Percentiles rank a stretch among this genome's conserved stretches.
These are phyloP conservation scores for Aplocera efformata DNA, from an alignment of 2,888 invertebrate genomes.

Conservation along the genomic window DNA sequence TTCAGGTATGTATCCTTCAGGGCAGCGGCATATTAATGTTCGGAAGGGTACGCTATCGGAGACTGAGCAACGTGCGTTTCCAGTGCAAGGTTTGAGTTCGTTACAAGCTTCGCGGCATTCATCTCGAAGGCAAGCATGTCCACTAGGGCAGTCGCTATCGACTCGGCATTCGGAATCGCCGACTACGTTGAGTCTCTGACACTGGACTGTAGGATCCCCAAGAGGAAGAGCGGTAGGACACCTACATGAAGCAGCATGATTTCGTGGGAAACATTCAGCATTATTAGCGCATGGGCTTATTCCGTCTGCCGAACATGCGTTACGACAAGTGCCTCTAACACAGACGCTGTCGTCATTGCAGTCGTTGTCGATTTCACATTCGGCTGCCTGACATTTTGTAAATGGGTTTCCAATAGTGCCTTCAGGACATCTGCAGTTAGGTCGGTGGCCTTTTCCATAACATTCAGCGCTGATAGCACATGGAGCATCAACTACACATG, in stretches of 20 bases:
- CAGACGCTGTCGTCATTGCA: constrained; percentile 89
- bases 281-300: constrained; percentile 90
- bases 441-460: constrained; percentile 88
- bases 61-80: constrained; percentile 88
- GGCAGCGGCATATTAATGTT: constrained; percentile 93
- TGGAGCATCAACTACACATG: constrained; percentile 88
- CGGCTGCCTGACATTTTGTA: constrained; percentile 86
- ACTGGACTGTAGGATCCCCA: constrained; percentile 90
- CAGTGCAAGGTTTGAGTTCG: constrained; percentile 87
- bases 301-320: constrained; percentile 86
- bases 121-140: constrained; percentile 89
- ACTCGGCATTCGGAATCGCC: constrained; percentile 85
- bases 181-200: constrained; percentile 77
- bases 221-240: constrained; percentile 89
- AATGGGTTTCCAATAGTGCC: constrained; percentile 91
- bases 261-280: constrained; percentile 89
- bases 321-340: constrained; percentile 85
- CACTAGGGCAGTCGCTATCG: constrained; percentile 90
- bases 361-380: constrained; percentile 89
- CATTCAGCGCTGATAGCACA: constrained; percentile 93
- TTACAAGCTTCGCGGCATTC: constrained; percentile 89
- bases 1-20: constrained; percentile 91
- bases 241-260: constrained; percentile 89
- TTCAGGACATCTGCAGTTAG: constrained; percentile 88
- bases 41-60: constrained; percentile 91